These are phyloP conservation scores for Pandemis cinnamomeana DNA, from an alignment of 2,888 invertebrate species.

Conservation along the genomic window DNA sequence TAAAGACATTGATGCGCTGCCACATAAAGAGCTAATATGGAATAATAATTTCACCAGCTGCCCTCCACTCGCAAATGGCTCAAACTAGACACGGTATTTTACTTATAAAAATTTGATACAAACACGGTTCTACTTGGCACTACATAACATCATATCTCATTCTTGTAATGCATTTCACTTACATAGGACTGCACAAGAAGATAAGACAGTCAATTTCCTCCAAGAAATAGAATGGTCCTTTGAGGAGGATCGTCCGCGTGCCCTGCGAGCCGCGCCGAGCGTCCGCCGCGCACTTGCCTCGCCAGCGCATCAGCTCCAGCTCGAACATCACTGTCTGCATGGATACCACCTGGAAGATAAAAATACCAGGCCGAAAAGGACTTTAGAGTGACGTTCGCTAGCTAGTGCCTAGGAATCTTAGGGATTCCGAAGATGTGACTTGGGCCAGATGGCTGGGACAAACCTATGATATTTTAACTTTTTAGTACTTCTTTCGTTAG, in stretches of 20 bases:
- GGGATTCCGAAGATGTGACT: no score
- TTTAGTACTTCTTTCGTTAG: no score
- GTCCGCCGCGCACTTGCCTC: slow-evolving; percentile 66
- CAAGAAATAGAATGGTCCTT: slow-evolving; percentile 94
- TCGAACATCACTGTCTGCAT: slow-evolving; percentile 94
- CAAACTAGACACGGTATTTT: no score
- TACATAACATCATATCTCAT: background rate
- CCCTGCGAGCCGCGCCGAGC: slow-evolving; percentile 87
- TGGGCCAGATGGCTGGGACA: no score
- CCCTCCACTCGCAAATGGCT: no score
- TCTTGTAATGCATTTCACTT: slow-evolving; percentile 65
- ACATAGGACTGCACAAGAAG: slow-evolving; percentile 95
- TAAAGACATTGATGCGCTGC: no score
- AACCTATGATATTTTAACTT: no score
- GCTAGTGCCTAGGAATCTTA: no score
- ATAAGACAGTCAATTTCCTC: slow-evolving; percentile 92
- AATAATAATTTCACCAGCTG: no score
- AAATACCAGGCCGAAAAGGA: background rate
- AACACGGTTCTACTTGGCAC: no score
- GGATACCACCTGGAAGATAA: slow-evolving; percentile 86
- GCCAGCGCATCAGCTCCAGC: slow-evolving; percentile 89
- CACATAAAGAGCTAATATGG: no score
- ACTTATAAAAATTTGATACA: background rate
- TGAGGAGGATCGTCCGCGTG: slow-evolving; percentile 88
- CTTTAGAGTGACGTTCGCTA: background rate